Conservation (phyloP, 2,888 invertebrate genomes). For the Meiosimyza decipiens region DNA sequence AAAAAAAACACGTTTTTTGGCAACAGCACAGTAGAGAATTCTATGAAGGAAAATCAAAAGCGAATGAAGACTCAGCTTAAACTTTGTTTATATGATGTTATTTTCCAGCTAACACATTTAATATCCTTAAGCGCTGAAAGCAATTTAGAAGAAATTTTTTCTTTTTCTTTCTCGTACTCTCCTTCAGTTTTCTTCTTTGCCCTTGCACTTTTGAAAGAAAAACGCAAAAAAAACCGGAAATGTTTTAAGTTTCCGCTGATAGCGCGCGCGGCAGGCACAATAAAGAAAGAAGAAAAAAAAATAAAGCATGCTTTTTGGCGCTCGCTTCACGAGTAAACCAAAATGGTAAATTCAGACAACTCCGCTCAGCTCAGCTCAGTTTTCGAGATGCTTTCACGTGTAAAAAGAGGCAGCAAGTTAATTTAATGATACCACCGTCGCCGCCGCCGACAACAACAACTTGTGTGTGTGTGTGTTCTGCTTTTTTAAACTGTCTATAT, state of each 20-base stretch:
- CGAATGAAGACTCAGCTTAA: slow-evolving; percentile 9
- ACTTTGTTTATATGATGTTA: slow-evolving; percentile 38
- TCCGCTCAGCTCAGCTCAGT: no score
- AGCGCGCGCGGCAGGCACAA: background rate
- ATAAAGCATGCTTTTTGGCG: no score
- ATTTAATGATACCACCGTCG: slow-evolving; percentile 17
- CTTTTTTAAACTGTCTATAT: no score
- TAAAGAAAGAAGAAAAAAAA: no score
- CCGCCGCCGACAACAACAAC: background rate
- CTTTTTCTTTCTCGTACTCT: background rate
- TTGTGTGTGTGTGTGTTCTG: background rate
- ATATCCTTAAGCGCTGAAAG: slow-evolving; percentile 38
- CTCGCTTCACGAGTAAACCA: no score
- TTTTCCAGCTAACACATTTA: slow-evolving; percentile 39
- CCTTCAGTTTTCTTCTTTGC: background rate
- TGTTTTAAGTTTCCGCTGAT: slow-evolving; percentile 17
- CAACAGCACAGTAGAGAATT: background rate
- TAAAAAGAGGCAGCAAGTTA: slow-evolving; percentile 23
- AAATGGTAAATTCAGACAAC: no score
- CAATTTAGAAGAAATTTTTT: slow-evolving; percentile 29
- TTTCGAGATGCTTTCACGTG: no score
- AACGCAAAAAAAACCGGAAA: slow-evolving; percentile 22
- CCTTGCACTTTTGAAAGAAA: background rate
- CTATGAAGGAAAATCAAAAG: background rate
- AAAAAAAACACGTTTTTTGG: background rate